Percentiles rank a stretch among this genome's conserved stretches.
phyloP scores from a whole-genome alignment of 2,888 invertebrate genomes.

The Ryuthela nishihirai region DNA sequence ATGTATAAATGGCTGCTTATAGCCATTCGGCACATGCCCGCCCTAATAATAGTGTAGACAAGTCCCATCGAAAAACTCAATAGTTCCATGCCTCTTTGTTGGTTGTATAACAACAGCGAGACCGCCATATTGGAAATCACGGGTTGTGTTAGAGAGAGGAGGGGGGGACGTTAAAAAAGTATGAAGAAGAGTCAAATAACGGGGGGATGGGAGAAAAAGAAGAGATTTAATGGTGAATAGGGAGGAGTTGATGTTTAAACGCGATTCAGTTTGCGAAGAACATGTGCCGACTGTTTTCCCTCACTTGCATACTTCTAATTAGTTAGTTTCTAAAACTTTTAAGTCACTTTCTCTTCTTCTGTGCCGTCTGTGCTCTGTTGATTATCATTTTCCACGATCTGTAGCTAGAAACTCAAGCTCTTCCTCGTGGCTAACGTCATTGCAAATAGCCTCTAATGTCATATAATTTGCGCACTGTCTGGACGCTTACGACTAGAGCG shows the following conservation, averaged over 20 bases:
- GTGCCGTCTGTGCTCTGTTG: no score
- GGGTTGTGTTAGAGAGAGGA: background rate
- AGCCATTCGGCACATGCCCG: slow-evolving; percentile 28
- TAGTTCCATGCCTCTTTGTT: slow-evolving; percentile 3
- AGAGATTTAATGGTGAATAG: slow-evolving; percentile 17
- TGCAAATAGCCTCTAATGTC: no score
- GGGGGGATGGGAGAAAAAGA: slow-evolving; percentile 8
- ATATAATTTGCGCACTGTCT: no score
- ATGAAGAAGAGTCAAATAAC: no score
- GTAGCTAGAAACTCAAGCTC: no score
- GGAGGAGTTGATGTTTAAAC: slow-evolving; percentile 36
- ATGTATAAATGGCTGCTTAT: slow-evolving; percentile 33
- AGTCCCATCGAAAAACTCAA: slow-evolving; percentile 23
- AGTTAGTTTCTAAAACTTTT: no score
- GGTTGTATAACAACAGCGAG: slow-evolving; percentile 25
- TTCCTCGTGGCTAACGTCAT: no score
- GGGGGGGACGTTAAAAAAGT: slow-evolving; percentile 7
- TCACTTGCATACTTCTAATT: no score
- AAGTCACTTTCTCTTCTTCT: no score
- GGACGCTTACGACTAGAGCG: no score
- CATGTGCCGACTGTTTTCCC: no score
- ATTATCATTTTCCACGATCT: no score
- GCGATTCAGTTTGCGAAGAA: slow-evolving; percentile 35
- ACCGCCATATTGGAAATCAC: background rate
- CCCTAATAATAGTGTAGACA: slow-evolving; percentile 33